phyloP scores from a whole-genome alignment of 2,797 vertebrate genomes.

The Cottoperca gobio region DNA sequence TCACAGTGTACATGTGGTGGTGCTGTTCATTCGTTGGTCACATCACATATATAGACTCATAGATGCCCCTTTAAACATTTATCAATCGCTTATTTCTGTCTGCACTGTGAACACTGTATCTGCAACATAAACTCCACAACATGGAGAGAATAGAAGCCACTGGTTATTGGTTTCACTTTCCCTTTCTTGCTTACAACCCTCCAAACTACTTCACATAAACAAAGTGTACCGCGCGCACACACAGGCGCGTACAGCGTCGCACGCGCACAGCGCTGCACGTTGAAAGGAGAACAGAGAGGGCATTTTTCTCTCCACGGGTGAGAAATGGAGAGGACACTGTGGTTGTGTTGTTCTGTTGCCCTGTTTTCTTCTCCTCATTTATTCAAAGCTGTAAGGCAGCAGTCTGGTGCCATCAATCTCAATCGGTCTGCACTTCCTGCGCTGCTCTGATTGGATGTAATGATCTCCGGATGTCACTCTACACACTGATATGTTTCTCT shows the following conservation, averaged over 20 bases:
- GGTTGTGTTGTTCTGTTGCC: slow-evolving; percentile 71
- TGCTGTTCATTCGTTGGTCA: neutral
- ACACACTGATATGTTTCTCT: slow-evolving; percentile 72
- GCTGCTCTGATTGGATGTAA: slow-evolving; percentile 80
- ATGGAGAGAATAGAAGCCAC: neutral
- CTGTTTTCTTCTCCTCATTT: slow-evolving; percentile 75
- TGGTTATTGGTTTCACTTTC: slow-evolving; percentile 15
- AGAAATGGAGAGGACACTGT: slow-evolving; percentile 67
- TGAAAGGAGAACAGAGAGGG: slow-evolving; percentile 50
- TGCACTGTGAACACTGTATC: neutral
- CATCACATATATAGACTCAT: neutral
- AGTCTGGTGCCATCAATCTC: slow-evolving; percentile 78
- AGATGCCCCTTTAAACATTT: slow-evolving; percentile 3
- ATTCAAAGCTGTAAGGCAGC: slow-evolving; percentile 75
- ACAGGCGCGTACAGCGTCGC: slow-evolving; percentile 5
- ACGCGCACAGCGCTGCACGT: slow-evolving; percentile 17
- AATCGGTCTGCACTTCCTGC: slow-evolving; percentile 75
- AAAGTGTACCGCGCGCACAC: neutral
- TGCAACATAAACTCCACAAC: slow-evolving; percentile 27
- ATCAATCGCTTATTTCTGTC: slow-evolving; percentile 35
- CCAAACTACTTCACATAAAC: neutral
- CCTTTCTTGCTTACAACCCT: neutral
- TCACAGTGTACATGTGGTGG: neutral
- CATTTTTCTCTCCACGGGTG: slow-evolving; percentile 55
- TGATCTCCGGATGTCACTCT: slow-evolving; percentile 81